phyloP scores from a whole-genome alignment of 2,888 invertebrate species.

The Hydriomena furcata region DNA sequence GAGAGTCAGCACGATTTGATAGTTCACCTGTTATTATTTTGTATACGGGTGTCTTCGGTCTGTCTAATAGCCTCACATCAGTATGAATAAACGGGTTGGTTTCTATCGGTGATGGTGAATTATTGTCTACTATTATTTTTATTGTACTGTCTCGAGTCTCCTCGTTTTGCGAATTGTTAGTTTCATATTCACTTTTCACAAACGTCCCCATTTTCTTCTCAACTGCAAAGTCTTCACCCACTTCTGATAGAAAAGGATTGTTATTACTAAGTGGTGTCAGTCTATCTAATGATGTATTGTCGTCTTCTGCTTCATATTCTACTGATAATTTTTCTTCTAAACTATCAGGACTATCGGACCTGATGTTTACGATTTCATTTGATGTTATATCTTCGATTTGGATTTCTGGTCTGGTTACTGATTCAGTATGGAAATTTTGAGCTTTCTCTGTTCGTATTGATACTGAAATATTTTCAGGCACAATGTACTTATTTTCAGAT shows the following conservation, averaged over 20 bases:
- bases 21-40: conserved; percentile 67
- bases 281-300: conserved; percentile 44
- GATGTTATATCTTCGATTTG: conserved; percentile 24
- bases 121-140: conserved; percentile 55
- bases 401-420: conserved; percentile 17
- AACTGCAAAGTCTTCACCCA: conserved; percentile 50
- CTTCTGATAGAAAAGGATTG: conserved; percentile 65
- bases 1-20: conserved; percentile 51
- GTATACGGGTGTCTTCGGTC: conserved; percentile 72
- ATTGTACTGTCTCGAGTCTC: conserved; percentile 55
- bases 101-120: conserved; percentile 40
- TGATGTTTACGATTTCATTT: conserved; percentile 28
- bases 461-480: conserved; percentile 69
- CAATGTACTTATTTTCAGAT: conserved; percentile 62
- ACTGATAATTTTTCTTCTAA: conserved; percentile 47
- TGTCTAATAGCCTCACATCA: conserved; percentile 47
- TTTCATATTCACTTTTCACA: conserved; percentile 68
- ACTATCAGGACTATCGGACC: conserved; percentile 41
- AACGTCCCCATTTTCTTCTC: conserved; percentile 62
- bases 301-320: conserved; percentile 50
- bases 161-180: conserved; percentile 68
- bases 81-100: conserved; percentile 58
- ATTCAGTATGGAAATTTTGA: conserved; percentile 31
- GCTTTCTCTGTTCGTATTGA: conserved; percentile 64
- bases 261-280: conserved; percentile 46